Base-by-base conservation (phyloP, 2,113 vertebrate species). In the Lanius collurio region DNA sequence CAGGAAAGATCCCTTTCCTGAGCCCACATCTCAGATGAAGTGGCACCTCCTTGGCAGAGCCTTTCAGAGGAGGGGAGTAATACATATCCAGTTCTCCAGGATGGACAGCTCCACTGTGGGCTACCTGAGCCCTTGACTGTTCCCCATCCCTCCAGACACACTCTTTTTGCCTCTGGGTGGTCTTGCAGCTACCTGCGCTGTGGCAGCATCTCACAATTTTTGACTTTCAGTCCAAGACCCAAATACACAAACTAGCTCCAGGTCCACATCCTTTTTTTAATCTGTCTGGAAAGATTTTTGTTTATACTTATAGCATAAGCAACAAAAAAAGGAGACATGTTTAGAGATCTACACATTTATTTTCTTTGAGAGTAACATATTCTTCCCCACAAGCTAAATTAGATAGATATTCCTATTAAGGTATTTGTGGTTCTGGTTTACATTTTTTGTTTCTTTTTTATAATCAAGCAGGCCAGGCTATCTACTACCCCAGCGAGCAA, bases 101-200 rank as follows among this genome's bases (percentile, higher is more conserved):
- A 16, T 1, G 2, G n/a, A 33, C 10, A 55, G 7, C 10, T 15
- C 56, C 33, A 28, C 9, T 0, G 0, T 9, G 19, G 37, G 12
- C 15, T 23, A 3, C 39, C 47, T 67, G 35, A 81, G 31, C 41
- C 22, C 44, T 47, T 67, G 57, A 14, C 65, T 74, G 16, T 55
- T 42, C 68, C 13, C 22, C 0, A 0, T 47, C 26, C 15, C 44
- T 78, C 39, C 50, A 69, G 44, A 41, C 16, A 57, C 26, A 12
- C 13, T 60, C 35, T 65, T 92, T 2, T 1, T 52, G 37, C 46
- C 27, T 56, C 31, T 76, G 71, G 13, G 19, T 24, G 33, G 15
- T 80, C 55, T 52, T 64, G 39, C 9, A 14, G 21, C 41, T 82
- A 10, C 10, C 7, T 39, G 9, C 68, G 52, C 33, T 57, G 44